Evolutionary conservation across 30 jellyfish, hydroid and myxozoan species (phyloP), one percentile per base, ranked within the genome.

Genomic region (Nemopilema nomurai): DNA sequence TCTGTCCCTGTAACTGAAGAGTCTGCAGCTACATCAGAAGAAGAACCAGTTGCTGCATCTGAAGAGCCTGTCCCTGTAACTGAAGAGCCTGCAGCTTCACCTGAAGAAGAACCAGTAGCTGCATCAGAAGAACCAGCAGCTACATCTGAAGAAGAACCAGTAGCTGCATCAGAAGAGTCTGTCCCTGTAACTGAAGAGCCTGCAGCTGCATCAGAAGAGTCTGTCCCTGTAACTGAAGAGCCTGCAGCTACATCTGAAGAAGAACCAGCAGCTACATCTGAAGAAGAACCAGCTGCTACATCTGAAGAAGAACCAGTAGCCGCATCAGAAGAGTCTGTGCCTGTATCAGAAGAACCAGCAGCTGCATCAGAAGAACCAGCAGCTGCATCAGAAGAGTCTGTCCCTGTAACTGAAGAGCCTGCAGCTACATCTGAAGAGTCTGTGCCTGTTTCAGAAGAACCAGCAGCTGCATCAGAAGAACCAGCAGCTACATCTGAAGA

Each of bases 401-500:
- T 8, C n/a, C 30, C 25, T 13, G 33, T 19, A 1, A 8, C 76
- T 30, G 74, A 80, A 41, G 87, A 27, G 49, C 75, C 82, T 30
- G 82, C 28, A 1, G 77, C 77, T 33, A 77, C 67, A 24, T 79
- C 27, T 51, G 87, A 77, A 21, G 28, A 74, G 23, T 7, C 87
- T 25, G 77, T n/a, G 13, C 32, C 71, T n/a, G 85, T 16, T 8
- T 8, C 6, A 16, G 76, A 69, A 29, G 16, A 24, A 69, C 20
- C 79, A 24, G 24, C 67, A 28, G 82, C 82, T 6, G 65, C 26
- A 9, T 71, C 16, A 76, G 86, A 49, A 3, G 86, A 62, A 62
- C 76, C 76, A 53, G 64, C 84, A 18, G 91, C 86, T 4, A 63
- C 69, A 8, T 9, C 82, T 27, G 91, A 83, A 25, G 79, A 32